phyloP scores from a whole-genome alignment of 2,797 vertebrate genomes.

The Neostethus bicornis region DNA sequence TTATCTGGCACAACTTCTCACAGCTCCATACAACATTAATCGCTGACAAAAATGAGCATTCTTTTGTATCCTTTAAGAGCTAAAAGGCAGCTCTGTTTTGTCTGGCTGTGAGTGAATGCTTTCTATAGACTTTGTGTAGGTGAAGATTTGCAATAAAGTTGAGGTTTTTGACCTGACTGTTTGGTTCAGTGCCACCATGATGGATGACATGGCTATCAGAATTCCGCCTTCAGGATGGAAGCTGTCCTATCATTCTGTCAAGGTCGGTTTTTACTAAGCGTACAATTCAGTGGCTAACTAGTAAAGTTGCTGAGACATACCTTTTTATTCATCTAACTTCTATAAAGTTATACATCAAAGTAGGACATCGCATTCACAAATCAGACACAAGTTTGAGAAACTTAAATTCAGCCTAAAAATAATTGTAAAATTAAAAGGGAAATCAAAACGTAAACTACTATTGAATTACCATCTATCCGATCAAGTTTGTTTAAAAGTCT shows the following conservation, averaged over 20 bases:
- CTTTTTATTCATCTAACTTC: conserved; percentile 38
- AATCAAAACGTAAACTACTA: background rate
- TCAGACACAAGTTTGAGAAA: conserved; percentile 7
- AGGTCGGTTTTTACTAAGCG: conserved; percentile 71
- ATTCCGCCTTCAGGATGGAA: conserved; percentile 59
- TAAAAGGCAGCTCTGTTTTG: conserved; percentile 32
- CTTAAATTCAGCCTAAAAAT: background rate
- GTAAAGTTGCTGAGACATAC: conserved; percentile 50
- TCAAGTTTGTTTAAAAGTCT: background rate
- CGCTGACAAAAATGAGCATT: conserved; percentile 64
- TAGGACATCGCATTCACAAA: conserved; percentile 3
- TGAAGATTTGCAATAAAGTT: conserved; percentile 47
- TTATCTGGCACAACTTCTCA: conserved; percentile 52
- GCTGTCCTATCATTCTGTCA: conserved; percentile 67
- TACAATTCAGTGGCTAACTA: conserved; percentile 55
- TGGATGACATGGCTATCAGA: conserved; percentile 73
- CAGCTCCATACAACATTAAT: conserved; percentile 71
- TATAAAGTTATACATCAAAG: conserved; percentile 48
- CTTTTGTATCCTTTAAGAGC: conserved; percentile 51
- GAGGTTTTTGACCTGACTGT: conserved; percentile 57
- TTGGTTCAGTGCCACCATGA: conserved; percentile 66
- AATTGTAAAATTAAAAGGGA: background rate
- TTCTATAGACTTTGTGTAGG: conserved; percentile 16
- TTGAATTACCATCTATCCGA: no score
- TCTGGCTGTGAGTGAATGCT: background rate